These are phyloP conservation scores for Nipponacmea schrenckii DNA, from an alignment of 2,888 invertebrate genomes.

Conservation along the genomic window DNA sequence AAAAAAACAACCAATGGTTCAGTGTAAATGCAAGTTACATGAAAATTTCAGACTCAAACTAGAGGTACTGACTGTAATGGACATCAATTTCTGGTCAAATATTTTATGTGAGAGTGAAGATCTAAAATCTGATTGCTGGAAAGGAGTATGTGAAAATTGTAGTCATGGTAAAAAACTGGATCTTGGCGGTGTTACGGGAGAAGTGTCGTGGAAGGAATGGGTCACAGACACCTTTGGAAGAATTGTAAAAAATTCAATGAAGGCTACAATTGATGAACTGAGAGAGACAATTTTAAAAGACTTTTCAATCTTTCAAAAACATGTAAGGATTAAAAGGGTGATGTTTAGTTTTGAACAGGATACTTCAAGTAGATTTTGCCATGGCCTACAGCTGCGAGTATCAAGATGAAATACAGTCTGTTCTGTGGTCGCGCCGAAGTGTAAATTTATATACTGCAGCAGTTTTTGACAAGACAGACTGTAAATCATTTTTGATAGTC, in stretches of 20 bases:
- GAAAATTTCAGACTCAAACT: conserved; percentile 3
- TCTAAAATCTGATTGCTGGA: background rate
- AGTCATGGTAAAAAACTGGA: no score
- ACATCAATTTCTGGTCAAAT: background rate
- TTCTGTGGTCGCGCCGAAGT: background rate
- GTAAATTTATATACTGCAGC: background rate
- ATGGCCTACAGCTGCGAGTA: background rate
- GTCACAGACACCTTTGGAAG: no score
- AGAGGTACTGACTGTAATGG: background rate
- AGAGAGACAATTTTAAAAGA: no score
- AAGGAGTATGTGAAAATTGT: conserved; percentile 3
- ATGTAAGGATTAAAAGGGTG: no score
- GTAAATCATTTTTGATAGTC: background rate
- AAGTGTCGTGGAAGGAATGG: no score
- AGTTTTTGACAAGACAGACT: background rate
- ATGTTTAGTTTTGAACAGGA: no score
- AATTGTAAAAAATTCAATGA: no score
- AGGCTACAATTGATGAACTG: no score
- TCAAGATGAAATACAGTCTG: background rate
- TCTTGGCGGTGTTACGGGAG: no score
- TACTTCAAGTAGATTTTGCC: background rate
- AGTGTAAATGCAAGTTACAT: conserved; percentile 14
- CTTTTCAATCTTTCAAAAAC: no score
- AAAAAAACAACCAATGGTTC: conserved; percentile 3
- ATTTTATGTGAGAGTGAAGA: background rate